Evolutionary conservation across 2,888 invertebrate species (phyloP).

Genomic region (Lamellibrachia satsuma): DNA sequence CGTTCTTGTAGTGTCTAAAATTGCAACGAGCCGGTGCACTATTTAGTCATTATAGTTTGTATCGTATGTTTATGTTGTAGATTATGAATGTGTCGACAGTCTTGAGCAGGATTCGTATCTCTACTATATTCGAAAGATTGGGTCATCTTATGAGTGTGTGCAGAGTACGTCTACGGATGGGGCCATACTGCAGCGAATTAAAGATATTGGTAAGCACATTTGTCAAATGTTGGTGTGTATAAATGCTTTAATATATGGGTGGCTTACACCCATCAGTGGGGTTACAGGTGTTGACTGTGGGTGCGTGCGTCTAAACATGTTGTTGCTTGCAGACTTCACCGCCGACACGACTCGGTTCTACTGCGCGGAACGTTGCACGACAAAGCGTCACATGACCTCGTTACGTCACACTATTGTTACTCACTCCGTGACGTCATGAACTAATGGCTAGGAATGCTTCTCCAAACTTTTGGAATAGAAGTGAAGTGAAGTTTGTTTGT

Average conservation of each 20-base stretch:
- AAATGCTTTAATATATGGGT: not conserved
- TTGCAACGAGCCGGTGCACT: not conserved
- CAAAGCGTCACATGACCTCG: not conserved
- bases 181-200: not conserved
- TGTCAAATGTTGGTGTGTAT: not conserved
- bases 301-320: not conserved
- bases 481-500: no score
- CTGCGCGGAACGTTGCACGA: not conserved
- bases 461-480: no score
- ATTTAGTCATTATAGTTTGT: not conserved
- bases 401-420: not conserved
- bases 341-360: not conserved
- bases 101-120: not conserved
- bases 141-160: not conserved
- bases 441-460: not conserved
- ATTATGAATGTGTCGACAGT: not conserved
- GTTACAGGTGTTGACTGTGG: not conserved
- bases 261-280: not conserved
- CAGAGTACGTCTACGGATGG: not conserved
- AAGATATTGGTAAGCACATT: not conserved
- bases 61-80: not conserved
- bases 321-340: slow-evolving; percentile 3
- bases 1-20: not conserved
- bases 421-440: not conserved
- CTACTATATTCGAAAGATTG: slow-evolving; percentile 3